Percentiles rank a stretch among this genome's conserved stretches.
phyloP scores from a whole-genome alignment of 2,888 invertebrate genomes.

The Zaprionus lineosus region DNA sequence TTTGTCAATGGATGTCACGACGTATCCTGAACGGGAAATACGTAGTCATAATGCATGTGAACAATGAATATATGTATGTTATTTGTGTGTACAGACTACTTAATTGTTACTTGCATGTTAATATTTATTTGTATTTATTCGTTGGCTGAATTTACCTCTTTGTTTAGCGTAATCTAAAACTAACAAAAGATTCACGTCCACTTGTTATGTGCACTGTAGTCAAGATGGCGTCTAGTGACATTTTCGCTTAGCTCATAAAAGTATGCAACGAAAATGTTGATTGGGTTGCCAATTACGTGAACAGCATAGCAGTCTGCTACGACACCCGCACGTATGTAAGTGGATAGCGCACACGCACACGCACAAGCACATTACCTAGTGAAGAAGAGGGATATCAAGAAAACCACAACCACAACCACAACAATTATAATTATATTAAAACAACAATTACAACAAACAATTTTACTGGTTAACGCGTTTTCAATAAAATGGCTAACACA shows the following conservation, averaged over 20 bases:
- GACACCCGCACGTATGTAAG: conserved; percentile 8
- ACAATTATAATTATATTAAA: too few species aligned
- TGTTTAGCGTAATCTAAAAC: conserved; percentile 6
- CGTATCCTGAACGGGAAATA: conserved; percentile 2
- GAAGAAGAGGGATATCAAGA: not conserved
- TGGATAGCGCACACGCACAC: conserved; percentile 23
- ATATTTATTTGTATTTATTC: not conserved
- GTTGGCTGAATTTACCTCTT: conserved; percentile 12
- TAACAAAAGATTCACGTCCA: not conserved
- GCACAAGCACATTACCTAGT: conserved; percentile 18
- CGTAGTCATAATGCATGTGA: not conserved
- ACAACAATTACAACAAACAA: conserved; percentile 14
- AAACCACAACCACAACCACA: conserved; percentile 9
- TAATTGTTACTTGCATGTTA: conserved; percentile 9
- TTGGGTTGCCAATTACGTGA: conserved; percentile 14
- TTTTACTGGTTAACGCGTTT: conserved; percentile 26
- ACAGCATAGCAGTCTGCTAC: conserved; percentile 25
- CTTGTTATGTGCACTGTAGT: not conserved
- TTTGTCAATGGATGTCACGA: conserved; percentile 12
- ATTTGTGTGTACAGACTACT: conserved; percentile 5
- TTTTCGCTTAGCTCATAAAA: conserved; percentile 32
- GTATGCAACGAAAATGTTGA: conserved; percentile 38
- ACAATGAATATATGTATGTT: not conserved
- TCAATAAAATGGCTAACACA: conserved; percentile 91
- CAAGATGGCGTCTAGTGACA: conserved; percentile 18